Evolutionary conservation across 2,113 vertebrate species (phyloP).

Genomic region (Leucosticte australis): DNA sequence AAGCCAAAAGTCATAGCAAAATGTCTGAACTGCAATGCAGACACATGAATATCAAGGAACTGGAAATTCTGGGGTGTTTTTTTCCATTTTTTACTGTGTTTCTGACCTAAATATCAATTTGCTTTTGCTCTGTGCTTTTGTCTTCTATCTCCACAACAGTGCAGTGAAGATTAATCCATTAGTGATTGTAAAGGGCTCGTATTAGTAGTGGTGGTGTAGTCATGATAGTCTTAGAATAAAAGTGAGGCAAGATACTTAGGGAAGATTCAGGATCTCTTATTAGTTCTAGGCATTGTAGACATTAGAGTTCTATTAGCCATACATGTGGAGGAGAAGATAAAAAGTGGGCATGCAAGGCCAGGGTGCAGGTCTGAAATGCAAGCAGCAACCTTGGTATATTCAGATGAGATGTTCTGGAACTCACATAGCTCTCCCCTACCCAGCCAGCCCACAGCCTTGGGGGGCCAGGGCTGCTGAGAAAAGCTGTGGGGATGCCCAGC

Average conservation of each 20-base stretch:
- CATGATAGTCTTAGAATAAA: not conserved
- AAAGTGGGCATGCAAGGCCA: not conserved
- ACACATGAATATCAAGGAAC: not conserved
- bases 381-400: not conserved
- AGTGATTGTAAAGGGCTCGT: slow-evolving; percentile 6
- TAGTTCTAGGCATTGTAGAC: not conserved
- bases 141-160: slow-evolving; percentile 22
- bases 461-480: not conserved
- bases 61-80: not conserved
- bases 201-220: slow-evolving; percentile 7
- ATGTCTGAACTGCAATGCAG: not conserved
- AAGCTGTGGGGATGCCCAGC: not conserved
- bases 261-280: slow-evolving; percentile 7
- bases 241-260: slow-evolving; percentile 16
- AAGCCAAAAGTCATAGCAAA: not conserved
- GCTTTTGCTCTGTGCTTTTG: slow-evolving; percentile 38
- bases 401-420: not conserved
- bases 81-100: not conserved
- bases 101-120: not conserved
- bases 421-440: fast-evolving
- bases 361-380: not conserved
- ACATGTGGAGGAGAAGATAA: not conserved
- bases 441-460: not conserved
- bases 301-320: not conserved
- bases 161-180: slow-evolving; percentile 49